Percentiles rank a stretch among this genome's conserved stretches.
Conservation (phyloP, 2,888 invertebrate genomes). For the Dione juno region DNA sequence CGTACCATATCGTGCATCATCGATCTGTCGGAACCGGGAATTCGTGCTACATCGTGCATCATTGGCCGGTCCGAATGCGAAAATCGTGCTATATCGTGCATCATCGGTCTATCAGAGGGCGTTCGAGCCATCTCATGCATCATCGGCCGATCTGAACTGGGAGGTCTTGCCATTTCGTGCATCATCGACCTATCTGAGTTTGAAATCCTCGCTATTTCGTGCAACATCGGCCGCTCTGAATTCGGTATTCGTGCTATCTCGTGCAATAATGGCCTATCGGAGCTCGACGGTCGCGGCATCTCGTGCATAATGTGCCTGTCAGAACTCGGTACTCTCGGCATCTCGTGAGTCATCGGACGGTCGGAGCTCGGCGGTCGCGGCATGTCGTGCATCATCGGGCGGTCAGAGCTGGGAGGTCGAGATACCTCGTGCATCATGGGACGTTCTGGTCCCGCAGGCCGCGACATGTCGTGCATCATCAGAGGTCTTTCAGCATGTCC, state of each 20-base stretch:
- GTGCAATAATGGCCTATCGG: slow-evolving; percentile 32
- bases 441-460: neutral
- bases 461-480: neutral
- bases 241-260: neutral
- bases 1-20: slow-evolving; percentile 13
- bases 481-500: neutral
- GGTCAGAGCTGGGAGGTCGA: slow-evolving; percentile 24
- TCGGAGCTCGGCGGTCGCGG: slow-evolving; percentile 20
- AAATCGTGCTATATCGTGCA: slow-evolving; percentile 1
- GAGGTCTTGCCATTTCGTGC: slow-evolving; percentile 31
- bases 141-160: slow-evolving; percentile 31
- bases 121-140: slow-evolving; percentile 38
- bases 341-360: slow-evolving; percentile 22
- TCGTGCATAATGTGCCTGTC: slow-evolving; percentile 34
- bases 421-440: slow-evolving; percentile 31
- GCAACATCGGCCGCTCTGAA: neutral
- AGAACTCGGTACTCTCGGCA: slow-evolving; percentile 18
- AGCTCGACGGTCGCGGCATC: slow-evolving; percentile 21
- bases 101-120: neutral
- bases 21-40: slow-evolving; percentile 37
- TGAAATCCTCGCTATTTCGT: neutral
- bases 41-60: slow-evolving; percentile 42
- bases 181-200: slow-evolving; percentile 31
- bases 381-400: slow-evolving; percentile 17
- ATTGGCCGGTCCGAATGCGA: slow-evolving; percentile 33